Percentiles rank a stretch among this genome's conserved stretches.
Conservation (phyloP, 2,888 invertebrate genomes). For the Oligia latruncula region DNA sequence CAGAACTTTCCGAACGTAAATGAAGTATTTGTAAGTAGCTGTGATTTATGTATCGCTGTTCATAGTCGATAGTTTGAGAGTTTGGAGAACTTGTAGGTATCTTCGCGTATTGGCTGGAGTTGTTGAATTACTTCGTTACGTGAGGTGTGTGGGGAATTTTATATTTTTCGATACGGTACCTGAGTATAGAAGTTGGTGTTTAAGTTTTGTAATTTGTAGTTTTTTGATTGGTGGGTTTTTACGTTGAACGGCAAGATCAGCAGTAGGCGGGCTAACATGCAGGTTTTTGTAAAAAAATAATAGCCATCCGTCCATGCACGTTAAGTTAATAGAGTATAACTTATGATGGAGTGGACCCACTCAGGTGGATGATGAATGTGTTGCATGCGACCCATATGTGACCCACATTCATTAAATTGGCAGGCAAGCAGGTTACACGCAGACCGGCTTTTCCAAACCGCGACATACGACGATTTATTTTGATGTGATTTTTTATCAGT, state of each 20-base stretch:
- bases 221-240: too few relatives aligned
- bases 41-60: slow-evolving; percentile 40
- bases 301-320: background rate
- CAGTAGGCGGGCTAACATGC: background rate
- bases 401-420: slow-evolving; percentile 36
- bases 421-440: background rate
- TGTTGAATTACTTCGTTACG: slow-evolving; percentile 23
- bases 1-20: slow-evolving; percentile 27
- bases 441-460: background rate
- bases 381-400: slow-evolving; percentile 37
- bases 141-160: background rate
- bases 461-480: background rate
- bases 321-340: slow-evolving; percentile 30
- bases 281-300: slow-evolving; percentile 5
- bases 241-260: background rate
- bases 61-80: slow-evolving; percentile 18
- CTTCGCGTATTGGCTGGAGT: slow-evolving; percentile 2
- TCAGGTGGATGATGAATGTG: slow-evolving; percentile 40
- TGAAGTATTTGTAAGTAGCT: slow-evolving; percentile 38
- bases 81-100: slow-evolving; percentile 35
- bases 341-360: slow-evolving; percentile 39
- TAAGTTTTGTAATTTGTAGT: background rate
- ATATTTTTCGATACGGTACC: background rate
- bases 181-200: background rate
- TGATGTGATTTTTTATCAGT: slow-evolving; percentile 1